Conservation (phyloP, 2,113 vertebrate genomes). For the Rhinoptilus africanus region DNA sequence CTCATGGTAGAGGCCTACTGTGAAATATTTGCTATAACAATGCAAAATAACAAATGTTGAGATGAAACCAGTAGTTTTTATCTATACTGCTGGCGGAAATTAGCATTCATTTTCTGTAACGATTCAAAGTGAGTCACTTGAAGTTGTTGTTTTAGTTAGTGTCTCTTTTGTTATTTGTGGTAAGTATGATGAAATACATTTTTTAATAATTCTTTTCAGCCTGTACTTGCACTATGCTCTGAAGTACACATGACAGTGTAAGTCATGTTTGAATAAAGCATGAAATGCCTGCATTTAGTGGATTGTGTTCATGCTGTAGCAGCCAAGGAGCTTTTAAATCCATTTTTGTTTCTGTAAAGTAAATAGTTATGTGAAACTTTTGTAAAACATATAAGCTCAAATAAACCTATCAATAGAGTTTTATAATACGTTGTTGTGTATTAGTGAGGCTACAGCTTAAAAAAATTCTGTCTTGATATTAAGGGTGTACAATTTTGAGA, state of each 20-base stretch:
- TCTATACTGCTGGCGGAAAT: not conserved
- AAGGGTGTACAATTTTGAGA: not conserved
- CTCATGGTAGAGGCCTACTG: not conserved
- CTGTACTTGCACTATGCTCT: conserved; percentile 4
- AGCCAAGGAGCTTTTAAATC: not conserved
- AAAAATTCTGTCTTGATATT: not conserved
- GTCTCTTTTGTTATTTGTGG: conserved; percentile 46
- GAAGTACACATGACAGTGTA: not conserved
- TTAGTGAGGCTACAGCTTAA: not conserved
- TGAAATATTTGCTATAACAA: not conserved
- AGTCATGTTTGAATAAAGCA: not conserved
- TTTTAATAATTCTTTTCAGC: conserved; percentile 53
- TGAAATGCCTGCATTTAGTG: not conserved
- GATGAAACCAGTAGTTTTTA: not conserved
- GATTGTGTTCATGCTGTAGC: not conserved
- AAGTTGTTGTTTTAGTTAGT: conserved; percentile 42
- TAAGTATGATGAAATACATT: conserved; percentile 31
- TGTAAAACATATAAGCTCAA: not conserved
- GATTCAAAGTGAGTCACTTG: conserved; percentile 53
- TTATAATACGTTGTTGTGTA: not conserved
- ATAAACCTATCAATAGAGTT: not conserved
- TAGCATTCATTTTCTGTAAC: conserved; percentile 45
- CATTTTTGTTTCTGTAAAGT: not conserved
- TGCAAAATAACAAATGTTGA: conserved; percentile 24
- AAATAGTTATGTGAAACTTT: not conserved